Percentiles rank a stretch among this genome's conserved stretches.
Evolutionary conservation across 2,888 invertebrate species (phyloP).

Genomic region (Girardia tigrina): DNA sequence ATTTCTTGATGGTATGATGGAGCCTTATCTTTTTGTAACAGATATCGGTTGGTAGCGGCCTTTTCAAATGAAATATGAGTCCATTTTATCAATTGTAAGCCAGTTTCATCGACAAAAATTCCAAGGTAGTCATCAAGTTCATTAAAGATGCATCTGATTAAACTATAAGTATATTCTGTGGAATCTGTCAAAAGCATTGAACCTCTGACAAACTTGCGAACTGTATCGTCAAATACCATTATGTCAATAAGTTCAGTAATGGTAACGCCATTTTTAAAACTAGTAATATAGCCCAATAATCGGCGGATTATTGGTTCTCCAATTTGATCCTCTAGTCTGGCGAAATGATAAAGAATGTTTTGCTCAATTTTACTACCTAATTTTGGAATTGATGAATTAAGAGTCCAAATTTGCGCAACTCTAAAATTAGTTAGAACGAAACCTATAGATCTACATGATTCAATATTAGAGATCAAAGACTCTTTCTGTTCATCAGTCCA

Average conservation of each 20-base stretch:
- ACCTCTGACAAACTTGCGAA: conserved; percentile 37
- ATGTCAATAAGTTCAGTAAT: conserved; percentile 65
- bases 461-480: not conserved
- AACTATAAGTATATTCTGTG: conserved; percentile 38
- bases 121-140: conserved; percentile 39
- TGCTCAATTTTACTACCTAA: not conserved
- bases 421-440: not conserved
- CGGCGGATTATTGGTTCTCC: conserved; percentile 44
- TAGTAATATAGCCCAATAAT: conserved; percentile 62
- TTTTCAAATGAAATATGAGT: conserved; percentile 57
- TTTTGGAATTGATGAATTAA: not conserved
- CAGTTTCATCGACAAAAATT: conserved; percentile 25
- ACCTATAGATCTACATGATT: not conserved
- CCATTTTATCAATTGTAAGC: conserved; percentile 55
- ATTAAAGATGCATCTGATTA: conserved; percentile 40
- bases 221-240: conserved; percentile 47
- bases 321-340: conserved; percentile 43
- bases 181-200: conserved; percentile 36
- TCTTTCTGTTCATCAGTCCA: conserved; percentile 10
- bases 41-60: conserved; percentile 58
- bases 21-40: conserved; percentile 44
- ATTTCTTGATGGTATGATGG: conserved; percentile 47
- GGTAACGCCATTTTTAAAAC: conserved; percentile 64
- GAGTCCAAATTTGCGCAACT: not conserved
- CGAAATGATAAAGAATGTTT: conserved; percentile 39